Conservation (phyloP, 2,797 vertebrate genomes). For the Acrossocheilus fasciatus region DNA sequence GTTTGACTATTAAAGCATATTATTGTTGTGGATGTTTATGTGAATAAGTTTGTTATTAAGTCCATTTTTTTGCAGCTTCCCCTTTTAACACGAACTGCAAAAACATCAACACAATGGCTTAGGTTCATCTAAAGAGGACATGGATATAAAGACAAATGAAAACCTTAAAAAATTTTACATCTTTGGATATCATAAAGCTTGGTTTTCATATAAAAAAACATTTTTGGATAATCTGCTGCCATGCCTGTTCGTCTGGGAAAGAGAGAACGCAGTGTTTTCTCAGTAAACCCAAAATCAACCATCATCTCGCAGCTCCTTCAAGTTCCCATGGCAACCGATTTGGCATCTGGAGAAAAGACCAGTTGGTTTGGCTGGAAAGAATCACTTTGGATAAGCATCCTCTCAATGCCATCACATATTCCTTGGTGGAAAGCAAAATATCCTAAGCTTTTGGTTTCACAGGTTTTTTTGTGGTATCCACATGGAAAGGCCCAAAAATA, state of each 20-base stretch:
- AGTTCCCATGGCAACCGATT: conserved; percentile 64
- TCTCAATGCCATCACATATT: conserved; percentile 30
- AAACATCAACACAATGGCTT: conserved; percentile 62
- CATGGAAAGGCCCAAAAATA: conserved; percentile 43
- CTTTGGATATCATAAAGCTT: conserved; percentile 80
- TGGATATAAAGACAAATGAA: conserved; percentile 70
- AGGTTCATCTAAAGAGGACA: conserved; percentile 52
- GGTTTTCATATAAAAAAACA: conserved; percentile 70
- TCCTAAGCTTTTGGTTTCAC: conserved; percentile 44
- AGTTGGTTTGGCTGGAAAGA: conserved; percentile 58
- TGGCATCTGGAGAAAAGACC: conserved; percentile 71
- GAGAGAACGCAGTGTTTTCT: conserved; percentile 42
- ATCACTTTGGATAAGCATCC: conserved; percentile 52
- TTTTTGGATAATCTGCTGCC: conserved; percentile 70
- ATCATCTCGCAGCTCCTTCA: conserved; percentile 60
- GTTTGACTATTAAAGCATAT: conserved; percentile 50
- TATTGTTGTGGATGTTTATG: conserved; percentile 36
- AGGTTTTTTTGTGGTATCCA: conserved; percentile 36
- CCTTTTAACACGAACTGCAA: conserved; percentile 66
- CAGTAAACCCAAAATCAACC: conserved; percentile 52
- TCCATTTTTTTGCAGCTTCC: conserved; percentile 67
- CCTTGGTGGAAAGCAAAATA: conserved; percentile 32
- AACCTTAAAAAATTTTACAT: conserved; percentile 74
- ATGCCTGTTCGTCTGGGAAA: conserved; percentile 46
- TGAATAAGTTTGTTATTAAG: conserved; percentile 66